phyloP scores from a whole-genome alignment of 1,140 invertebrate genomes.

The Nomia melanderi region DNA sequence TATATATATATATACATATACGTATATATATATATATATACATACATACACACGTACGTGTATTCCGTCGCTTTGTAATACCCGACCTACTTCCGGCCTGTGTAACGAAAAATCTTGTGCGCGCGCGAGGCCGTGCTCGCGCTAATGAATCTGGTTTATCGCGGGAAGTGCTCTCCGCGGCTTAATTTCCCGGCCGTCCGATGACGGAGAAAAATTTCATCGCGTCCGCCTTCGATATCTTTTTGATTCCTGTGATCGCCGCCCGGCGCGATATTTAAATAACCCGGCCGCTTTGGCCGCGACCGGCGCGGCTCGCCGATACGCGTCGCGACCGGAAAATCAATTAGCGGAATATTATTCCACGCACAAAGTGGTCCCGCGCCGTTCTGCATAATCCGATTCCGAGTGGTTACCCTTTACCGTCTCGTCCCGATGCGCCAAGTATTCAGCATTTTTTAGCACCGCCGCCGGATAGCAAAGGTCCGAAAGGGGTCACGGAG shows the following conservation, averaged over 20 bases:
- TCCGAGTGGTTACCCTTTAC: neutral
- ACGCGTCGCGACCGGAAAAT: neutral
- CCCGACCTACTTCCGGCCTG: constrained; percentile 10
- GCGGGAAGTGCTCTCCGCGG: neutral
- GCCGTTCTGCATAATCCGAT: neutral
- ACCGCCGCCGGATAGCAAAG: neutral
- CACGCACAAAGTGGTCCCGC: neutral
- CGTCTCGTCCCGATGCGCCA: neutral
- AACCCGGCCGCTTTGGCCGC: neutral
- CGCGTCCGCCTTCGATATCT: neutral
- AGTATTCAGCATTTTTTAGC: constrained; percentile 1
- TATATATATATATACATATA: too few relatives aligned
- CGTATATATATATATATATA: too few relatives aligned
- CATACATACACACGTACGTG: too few relatives aligned
- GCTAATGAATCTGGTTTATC: constrained; percentile 32
- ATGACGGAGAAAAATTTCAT: constrained; percentile 2
- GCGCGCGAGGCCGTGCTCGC: neutral
- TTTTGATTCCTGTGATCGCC: neutral
- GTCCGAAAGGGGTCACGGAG: neutral
- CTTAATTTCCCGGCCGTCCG: constrained; percentile 1
- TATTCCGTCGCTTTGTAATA: neutral
- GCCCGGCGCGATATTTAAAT: neutral
- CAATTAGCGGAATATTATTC: neutral
- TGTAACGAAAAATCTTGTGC: constrained; percentile 18
- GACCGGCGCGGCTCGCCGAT: too few relatives aligned